Base-by-base conservation (phyloP, 2,113 vertebrate genomes). In the Calidris pugnax region DNA sequence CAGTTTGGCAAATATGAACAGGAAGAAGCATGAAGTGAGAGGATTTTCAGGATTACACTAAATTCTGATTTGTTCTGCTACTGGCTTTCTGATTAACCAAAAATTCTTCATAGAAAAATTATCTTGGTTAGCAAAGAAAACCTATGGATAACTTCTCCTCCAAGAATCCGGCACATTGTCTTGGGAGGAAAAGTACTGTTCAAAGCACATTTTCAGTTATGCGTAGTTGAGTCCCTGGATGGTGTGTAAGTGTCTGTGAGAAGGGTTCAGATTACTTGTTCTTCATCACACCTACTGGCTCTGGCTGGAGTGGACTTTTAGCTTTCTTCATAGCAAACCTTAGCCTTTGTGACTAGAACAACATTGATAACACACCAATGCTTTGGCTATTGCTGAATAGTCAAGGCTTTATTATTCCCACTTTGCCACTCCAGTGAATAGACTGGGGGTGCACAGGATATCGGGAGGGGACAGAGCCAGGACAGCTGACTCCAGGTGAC, bases 191-290 rank as follows among this genome's bases (percentile, higher is more conserved):
- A 90, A 66, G 15, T 33, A 30, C 22, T 32, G 14, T 73, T 55
- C 24, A 22, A 19, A 43, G 12, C 7, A 41, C 1, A 1, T 60
- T 77, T 89, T 85, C 14, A 60, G 0, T 20, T 60, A 21, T 56
- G 8, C 4, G 0, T 33, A 60, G 60, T 24, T 41, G 6, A 72
- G 17, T 12, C 14, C 2, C 33, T 15, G 6, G 0, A 0, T 41
- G 5, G 18, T 30, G 4, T 39, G 7, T 17, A 17, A 13, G 21
- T 39, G 12, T n/a, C 53, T 64, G n/a, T 51, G 12, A 63, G 64
- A 76, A 56, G 12, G n/a, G n/a, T n/a, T n/a, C n/a, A n/a, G 21
- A 14, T 68, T 22, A 33, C 5, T n/a, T 74, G 41, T 27, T 66
- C 64, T 56, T 66, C 50, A 30, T 26, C 2, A 1, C 2, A 8